Evolutionary conservation across 2,797 vertebrate species (phyloP).

Genomic region (Vultur gryphus): DNA sequence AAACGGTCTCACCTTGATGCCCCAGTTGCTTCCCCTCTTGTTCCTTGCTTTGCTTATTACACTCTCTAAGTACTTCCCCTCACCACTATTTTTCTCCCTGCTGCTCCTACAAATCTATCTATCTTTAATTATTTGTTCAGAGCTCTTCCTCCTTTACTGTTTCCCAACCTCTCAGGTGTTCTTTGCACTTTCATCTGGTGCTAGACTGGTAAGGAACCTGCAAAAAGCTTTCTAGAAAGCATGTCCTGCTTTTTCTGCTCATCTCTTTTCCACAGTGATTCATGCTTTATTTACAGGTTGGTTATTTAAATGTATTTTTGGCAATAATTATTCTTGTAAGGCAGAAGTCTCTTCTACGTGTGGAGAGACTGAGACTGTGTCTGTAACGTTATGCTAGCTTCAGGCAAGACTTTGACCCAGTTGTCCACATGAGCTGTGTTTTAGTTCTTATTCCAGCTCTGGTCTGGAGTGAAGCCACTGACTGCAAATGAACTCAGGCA

Average conservation of each 20-base stretch:
- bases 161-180: neutral
- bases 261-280: neutral
- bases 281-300: neutral
- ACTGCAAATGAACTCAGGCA: neutral
- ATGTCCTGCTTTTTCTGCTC: neutral
- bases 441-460: neutral
- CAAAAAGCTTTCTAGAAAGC: neutral
- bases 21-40: neutral
- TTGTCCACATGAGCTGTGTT: neutral
- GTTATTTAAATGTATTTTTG: neutral
- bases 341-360: neutral
- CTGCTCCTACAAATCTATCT: neutral
- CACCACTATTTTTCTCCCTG: neutral
- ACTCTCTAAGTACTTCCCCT: neutral
- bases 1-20: accelerated
- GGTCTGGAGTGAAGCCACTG: neutral
- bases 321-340: neutral
- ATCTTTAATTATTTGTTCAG: neutral
- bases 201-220: neutral
- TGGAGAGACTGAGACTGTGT: neutral
- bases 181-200: neutral
- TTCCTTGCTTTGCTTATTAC: neutral
- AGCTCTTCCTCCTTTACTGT: neutral
- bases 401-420: neutral
- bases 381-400: neutral